These are phyloP conservation scores for Mylabris phalerata DNA, from an alignment of 1,140 invertebrate genomes.

Conservation along the genomic window DNA sequence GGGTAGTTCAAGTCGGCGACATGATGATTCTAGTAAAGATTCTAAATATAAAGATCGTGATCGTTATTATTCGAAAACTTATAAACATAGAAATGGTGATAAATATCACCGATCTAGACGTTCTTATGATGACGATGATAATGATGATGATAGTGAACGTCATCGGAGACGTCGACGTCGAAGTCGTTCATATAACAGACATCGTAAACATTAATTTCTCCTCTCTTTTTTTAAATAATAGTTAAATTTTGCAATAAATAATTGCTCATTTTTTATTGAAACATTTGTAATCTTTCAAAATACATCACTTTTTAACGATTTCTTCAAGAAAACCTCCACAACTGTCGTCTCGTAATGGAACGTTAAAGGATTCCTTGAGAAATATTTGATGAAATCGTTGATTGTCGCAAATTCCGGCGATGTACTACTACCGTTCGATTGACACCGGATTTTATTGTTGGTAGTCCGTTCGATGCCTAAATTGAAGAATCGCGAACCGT, in stretches of 20 bases:
- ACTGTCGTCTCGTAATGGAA: not conserved
- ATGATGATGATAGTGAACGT: not conserved
- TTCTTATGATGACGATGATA: not conserved
- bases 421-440: not conserved
- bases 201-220: too few species aligned
- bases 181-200: too few species aligned
- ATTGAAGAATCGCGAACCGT: conserved; percentile 11
- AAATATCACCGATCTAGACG: not conserved
- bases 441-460: conserved; percentile 3
- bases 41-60: not conserved
- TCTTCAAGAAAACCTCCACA: not conserved
- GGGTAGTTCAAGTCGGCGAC: conserved; percentile 8
- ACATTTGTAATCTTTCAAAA: not conserved
- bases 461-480: conserved; percentile 12
- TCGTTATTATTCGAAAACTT: not conserved
- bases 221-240: too few species aligned
- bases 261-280: not conserved
- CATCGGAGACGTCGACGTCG: not conserved
- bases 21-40: not conserved
- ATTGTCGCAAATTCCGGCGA: conserved; percentile 16
- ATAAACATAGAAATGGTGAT: not conserved
- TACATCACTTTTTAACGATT: not conserved
- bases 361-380: conserved; percentile 6
- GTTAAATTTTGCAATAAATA: not conserved
- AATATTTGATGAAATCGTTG: conserved; percentile 12